Evolutionary conservation across 2,888 invertebrate species (phyloP).

Genomic region (Aethes cnicana): DNA sequence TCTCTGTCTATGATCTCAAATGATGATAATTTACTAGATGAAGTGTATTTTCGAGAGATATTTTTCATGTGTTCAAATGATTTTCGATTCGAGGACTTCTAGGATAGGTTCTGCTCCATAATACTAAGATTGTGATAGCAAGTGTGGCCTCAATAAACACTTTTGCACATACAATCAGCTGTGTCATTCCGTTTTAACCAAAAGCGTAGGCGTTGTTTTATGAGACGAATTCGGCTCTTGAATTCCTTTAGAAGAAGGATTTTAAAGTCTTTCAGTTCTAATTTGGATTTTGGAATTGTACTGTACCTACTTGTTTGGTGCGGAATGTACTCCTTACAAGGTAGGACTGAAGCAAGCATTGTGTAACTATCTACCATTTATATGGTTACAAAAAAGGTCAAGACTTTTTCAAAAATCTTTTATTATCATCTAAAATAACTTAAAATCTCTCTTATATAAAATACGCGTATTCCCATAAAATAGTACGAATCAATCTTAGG

Average conservation of each 20-base stretch:
- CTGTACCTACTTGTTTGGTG: no score
- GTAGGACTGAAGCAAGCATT: no score
- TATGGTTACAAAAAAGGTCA: constrained; percentile 29
- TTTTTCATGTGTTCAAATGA: constrained; percentile 49
- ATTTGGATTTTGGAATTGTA: no score
- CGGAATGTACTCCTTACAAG: no score
- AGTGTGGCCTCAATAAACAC: constrained; percentile 59
- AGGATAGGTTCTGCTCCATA: constrained; percentile 50
- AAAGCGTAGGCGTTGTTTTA: no score
- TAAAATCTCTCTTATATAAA: constrained; percentile 33
- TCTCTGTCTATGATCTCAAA: background rate
- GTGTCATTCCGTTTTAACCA: no score
- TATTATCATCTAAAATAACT: constrained; percentile 44
- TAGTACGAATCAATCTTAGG: constrained; percentile 18
- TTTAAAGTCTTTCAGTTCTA: background rate
- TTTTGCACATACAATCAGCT: no score
- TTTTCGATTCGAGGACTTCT: constrained; percentile 28
- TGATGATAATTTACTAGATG: background rate
- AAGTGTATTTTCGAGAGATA: constrained; percentile 32
- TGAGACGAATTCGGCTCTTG: no score
- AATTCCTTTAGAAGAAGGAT: background rate
- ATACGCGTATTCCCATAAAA: constrained; percentile 29
- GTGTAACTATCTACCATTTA: no score
- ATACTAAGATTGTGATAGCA: constrained; percentile 40
- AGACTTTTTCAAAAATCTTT: constrained; percentile 47